A percentile compares a stretch with the other conserved stretches of the same genome.
These are phyloP conservation scores for Megaceryle maxima DNA, from an alignment of 2,113 vertebrate genomes.

Conservation along the genomic window DNA sequence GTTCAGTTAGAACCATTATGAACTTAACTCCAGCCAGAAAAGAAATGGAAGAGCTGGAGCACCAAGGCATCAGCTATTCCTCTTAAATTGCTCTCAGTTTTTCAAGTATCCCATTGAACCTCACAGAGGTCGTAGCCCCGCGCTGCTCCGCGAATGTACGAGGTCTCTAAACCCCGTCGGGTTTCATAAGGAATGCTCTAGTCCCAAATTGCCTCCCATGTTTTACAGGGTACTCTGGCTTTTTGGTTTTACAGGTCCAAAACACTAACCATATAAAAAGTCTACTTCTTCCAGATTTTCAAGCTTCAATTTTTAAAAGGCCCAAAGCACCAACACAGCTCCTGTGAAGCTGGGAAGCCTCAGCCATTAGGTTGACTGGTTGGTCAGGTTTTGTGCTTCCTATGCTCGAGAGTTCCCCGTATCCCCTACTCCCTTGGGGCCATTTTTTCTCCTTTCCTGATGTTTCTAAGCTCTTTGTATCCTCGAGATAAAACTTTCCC, in stretches of 20 bases:
- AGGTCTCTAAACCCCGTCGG: background rate
- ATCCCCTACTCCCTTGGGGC: background rate
- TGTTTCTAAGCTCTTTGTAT: background rate
- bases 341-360: background rate
- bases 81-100: slow-evolving; percentile 21
- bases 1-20: background rate
- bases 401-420: background rate
- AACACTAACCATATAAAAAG: slow-evolving; percentile 19
- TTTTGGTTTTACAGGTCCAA: background rate
- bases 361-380: no score
- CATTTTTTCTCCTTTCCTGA: background rate
- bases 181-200: background rate
- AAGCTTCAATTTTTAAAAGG: background rate
- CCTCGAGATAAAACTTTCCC: background rate
- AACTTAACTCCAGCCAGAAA: slow-evolving; percentile 8
- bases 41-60: slow-evolving; percentile 13
- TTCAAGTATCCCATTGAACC: background rate
- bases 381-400: background rate
- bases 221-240: background rate
- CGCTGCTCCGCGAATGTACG: background rate
- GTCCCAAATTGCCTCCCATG: background rate
- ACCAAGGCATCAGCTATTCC: background rate
- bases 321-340: background rate
- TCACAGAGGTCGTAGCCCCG: background rate
- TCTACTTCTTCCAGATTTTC: background rate